Conservation (phyloP, 1,140 invertebrate species). For the Pemphigus obesinymphae region DNA sequence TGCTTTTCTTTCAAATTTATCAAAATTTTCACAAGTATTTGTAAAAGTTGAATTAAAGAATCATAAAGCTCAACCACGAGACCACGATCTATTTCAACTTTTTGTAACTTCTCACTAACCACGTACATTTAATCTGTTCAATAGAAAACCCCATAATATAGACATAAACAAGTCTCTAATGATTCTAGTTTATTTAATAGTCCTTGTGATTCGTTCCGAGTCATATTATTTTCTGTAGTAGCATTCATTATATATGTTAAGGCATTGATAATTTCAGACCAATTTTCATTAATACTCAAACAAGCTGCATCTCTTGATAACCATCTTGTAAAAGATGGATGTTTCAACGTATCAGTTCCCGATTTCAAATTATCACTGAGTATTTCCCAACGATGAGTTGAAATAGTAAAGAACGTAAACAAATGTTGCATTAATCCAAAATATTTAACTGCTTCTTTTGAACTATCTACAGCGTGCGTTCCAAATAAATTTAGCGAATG, state of each 20-base stretch:
- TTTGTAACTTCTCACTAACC: too few relatives aligned
- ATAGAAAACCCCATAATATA: too few relatives aligned
- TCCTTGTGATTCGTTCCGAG: too few relatives aligned
- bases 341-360: conserved; percentile 14
- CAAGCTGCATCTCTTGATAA: conserved; percentile 36
- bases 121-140: too few relatives aligned
- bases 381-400: conserved; percentile 36
- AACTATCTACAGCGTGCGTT: conserved; percentile 48
- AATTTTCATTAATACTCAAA: conserved; percentile 15
- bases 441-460: conserved; percentile 43
- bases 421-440: conserved; percentile 29
- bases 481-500: too few relatives aligned
- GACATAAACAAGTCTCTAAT: too few relatives aligned
- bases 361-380: conserved; percentile 9
- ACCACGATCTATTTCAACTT: conserved; percentile 9
- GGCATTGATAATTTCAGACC: conserved; percentile 18
- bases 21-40: conserved; percentile 10
- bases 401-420: conserved; percentile 22
- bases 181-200: too few relatives aligned
- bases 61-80: not conserved
- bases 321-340: conserved; percentile 37
- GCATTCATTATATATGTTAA: too few relatives aligned
- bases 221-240: too few relatives aligned
- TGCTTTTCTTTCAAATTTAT: conserved; percentile 14
- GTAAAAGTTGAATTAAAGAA: conserved; percentile 11